Base-by-base conservation (phyloP, 2,113 vertebrate genomes). In the Corythoichthys intestinalis region DNA sequence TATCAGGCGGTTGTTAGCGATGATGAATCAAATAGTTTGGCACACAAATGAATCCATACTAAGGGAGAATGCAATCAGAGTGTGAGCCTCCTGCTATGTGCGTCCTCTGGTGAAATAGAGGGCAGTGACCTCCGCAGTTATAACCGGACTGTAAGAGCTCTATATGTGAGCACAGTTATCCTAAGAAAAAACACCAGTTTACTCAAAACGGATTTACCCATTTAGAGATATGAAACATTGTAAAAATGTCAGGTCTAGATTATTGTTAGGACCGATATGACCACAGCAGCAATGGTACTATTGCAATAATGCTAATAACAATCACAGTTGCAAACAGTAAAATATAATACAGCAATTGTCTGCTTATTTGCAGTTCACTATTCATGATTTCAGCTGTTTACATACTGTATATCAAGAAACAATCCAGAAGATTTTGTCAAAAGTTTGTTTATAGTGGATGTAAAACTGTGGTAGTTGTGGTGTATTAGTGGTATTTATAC, bases 51-150 rank as follows among this genome's bases (percentile, higher is more conserved):
- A 83, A 73, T 78, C 69, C 62, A 2, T 84, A 86, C 59, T 67
- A 60, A 78, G 75, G 52, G 53, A 68, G 67, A 77, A 83, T 72
- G 46, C 59, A 69, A 60, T 64, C 70, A 50, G 46, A 77, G 67
- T 82, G 58, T 72, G 53, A 85, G 79, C 81, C 78, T 52, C 56
- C 65, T 66, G 82, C 70, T 76, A 76, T 86, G 74, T 67, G 58
- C 84, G 76, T 72, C 74, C 73, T 73, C 68, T 61, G 53, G 79
- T 81, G 79, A 83, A 88, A 91, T 84, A 65, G 80, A 83, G 86
- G 85, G 70, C 87, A 76, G 13, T 82, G 82, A 88, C 84, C 80
- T 82, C 56, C 73, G 49, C 56, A 35, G 10, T 67, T 59, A 79
- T 85, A 87, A 91, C 89, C 87, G 81, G 67, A 69, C 71, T 72